phyloP scores from a whole-genome alignment of 2,888 invertebrate species.

The Suillia variegata region DNA sequence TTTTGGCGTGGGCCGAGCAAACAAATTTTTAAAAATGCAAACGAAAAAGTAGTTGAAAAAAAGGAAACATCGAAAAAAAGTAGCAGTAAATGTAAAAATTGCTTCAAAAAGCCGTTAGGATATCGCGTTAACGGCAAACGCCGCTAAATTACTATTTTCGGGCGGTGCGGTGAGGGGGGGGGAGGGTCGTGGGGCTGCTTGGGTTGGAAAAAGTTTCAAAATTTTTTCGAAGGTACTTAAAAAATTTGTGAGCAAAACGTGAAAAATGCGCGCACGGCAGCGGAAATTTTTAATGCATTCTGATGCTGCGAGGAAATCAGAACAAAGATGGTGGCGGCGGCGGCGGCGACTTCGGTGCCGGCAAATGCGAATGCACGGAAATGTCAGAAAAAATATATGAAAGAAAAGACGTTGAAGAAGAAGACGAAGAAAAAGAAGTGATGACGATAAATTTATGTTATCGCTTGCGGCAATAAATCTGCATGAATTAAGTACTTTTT shows the following conservation, averaged over 20 bases:
- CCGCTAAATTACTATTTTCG: not conserved
- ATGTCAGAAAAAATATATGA: too few species aligned
- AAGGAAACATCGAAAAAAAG: too few species aligned
- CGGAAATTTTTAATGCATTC: conserved; percentile 4
- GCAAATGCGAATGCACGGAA: not conserved
- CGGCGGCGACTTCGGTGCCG: too few species aligned
- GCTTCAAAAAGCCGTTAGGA: not conserved
- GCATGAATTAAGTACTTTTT: conserved; percentile 41
- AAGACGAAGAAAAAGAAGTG: conserved; percentile 23
- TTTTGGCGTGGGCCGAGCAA: not conserved
- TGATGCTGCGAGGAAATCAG: not conserved
- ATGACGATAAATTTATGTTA: conserved; percentile 47
- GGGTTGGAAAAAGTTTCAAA: not conserved
- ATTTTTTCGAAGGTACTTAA: not conserved
- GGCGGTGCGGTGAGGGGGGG: not conserved
- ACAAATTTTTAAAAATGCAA: not conserved
- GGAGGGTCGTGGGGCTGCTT: too few species aligned
- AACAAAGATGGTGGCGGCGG: not conserved
- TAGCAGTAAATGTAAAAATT: not conserved
- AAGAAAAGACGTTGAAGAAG: too few species aligned
- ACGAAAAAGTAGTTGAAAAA: not conserved
- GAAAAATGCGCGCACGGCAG: too few species aligned
- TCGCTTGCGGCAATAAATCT: conserved; percentile 48
- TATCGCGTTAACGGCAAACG: not conserved
- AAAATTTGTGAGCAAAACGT: too few species aligned